A percentile compares a stretch with the other conserved stretches of the same genome.
Evolutionary conservation across 2,888 invertebrate species (phyloP).

Genomic region (Agrochola lychnidis): DNA sequence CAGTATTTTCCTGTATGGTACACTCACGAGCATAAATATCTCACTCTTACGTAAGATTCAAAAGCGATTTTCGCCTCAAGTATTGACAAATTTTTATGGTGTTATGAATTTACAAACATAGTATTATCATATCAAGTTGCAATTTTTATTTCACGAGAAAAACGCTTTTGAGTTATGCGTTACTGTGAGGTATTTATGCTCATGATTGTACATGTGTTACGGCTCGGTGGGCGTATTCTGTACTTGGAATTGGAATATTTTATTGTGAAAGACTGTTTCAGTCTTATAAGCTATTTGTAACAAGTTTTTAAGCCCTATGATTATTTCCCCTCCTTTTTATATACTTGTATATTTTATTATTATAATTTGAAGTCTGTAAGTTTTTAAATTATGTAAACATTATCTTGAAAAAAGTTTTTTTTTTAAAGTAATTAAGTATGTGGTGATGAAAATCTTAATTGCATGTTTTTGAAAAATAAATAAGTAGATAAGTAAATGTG

Average conservation of each 20-base stretch:
- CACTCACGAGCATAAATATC: not conserved
- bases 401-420: no score
- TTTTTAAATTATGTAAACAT: no score
- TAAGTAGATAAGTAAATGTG: not conserved
- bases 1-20: slow-evolving; percentile 13
- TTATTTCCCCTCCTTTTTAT: no score
- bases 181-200: not conserved
- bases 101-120: not conserved
- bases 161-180: not conserved
- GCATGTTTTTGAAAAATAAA: not conserved
- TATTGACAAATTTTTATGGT: not conserved
- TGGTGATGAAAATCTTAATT: not conserved
- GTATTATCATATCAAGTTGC: not conserved
- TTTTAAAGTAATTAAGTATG: no score
- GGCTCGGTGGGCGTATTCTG: not conserved
- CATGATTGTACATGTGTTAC: not conserved
- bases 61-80: not conserved
- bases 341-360: no score
- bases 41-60: not conserved
- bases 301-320: not conserved
- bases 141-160: not conserved
- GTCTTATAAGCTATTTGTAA: not conserved
- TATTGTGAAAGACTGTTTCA: slow-evolving; percentile 14
- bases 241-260: slow-evolving; percentile 29
- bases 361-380: no score